A percentile compares a stretch with the other conserved stretches of the same genome.
These are phyloP conservation scores for Reticulitermes lucifugus DNA, from an alignment of 2,888 invertebrate genomes.

Conservation along the genomic window DNA sequence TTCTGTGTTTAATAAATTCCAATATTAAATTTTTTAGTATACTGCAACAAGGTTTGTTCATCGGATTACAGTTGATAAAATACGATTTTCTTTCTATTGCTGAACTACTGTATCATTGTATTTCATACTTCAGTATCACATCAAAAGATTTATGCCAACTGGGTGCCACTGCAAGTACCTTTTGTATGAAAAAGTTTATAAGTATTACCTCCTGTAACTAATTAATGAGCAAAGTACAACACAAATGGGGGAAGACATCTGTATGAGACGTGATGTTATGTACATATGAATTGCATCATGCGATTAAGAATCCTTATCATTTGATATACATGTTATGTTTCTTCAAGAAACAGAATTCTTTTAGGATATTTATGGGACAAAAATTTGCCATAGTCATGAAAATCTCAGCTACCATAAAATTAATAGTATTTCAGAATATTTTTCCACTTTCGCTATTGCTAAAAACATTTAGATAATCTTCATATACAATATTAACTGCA, in stretches of 20 bases:
- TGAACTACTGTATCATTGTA: no score
- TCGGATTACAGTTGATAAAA: no score
- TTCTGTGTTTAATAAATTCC: no score
- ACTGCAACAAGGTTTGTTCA: no score
- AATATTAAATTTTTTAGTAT: no score
- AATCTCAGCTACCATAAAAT: background rate
- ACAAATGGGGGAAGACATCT: background rate
- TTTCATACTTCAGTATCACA: no score
- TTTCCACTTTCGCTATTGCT: background rate
- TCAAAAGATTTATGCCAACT: no score
- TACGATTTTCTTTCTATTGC: no score
- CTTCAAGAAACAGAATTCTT: background rate
- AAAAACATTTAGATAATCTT: background rate
- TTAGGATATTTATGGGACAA: background rate
- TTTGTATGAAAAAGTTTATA: no score
- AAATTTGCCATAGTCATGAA: background rate
- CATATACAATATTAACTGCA: background rate
- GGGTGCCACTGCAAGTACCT: no score
- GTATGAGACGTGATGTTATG: constrained; percentile 5
- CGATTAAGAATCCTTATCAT: background rate
- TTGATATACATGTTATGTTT: no score
- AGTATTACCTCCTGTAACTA: no score
- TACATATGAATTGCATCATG: background rate
- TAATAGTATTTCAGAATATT: background rate
- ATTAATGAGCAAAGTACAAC: background rate